phyloP scores from a whole-genome alignment of 2,113 vertebrate species.

The Falco punctatus region DNA sequence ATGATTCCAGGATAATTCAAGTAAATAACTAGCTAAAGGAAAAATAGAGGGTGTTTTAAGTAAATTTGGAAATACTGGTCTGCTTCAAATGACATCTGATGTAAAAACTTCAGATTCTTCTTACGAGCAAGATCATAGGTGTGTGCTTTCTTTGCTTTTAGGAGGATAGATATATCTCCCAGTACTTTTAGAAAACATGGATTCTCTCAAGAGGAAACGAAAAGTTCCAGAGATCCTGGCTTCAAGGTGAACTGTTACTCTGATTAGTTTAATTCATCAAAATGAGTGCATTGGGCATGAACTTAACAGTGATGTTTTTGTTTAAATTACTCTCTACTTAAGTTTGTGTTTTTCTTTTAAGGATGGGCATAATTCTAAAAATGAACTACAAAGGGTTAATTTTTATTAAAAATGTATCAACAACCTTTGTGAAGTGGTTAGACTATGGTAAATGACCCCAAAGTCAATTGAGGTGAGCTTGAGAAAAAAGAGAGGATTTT shows the following conservation, averaged over 20 bases:
- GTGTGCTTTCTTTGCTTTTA: slow-evolving; percentile 27
- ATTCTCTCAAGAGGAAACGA: slow-evolving; percentile 93
- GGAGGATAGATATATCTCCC: slow-evolving; percentile 99
- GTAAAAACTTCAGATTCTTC: background rate
- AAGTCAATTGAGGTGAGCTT: slow-evolving; percentile 95
- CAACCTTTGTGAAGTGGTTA: slow-evolving; percentile 95
- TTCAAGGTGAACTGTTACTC: slow-evolving; percentile 96
- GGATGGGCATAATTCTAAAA: slow-evolving; percentile 95
- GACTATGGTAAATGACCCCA: slow-evolving; percentile 95
- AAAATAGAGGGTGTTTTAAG: background rate
- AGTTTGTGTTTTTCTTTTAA: slow-evolving; percentile 94
- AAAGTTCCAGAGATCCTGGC: slow-evolving; percentile 91
- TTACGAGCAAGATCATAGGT: background rate
- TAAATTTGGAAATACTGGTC: background rate
- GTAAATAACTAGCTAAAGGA: background rate
- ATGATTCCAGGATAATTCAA: background rate
- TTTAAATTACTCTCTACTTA: slow-evolving; percentile 93
- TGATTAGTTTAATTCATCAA: slow-evolving; percentile 77
- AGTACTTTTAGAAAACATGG: slow-evolving; percentile 99
- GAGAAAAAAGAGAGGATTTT: slow-evolving; percentile 95
- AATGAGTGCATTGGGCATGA: slow-evolving; percentile 84
- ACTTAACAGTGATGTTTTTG: slow-evolving; percentile 85
- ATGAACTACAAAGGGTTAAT: slow-evolving; percentile 95
- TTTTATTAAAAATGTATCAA: slow-evolving; percentile 92
- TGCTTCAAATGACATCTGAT: background rate